A percentile compares a stretch with the other conserved stretches of the same genome.
These are phyloP conservation scores for Therioaphis trifolii DNA, from an alignment of 2,888 invertebrate genomes.

Conservation along the genomic window DNA sequence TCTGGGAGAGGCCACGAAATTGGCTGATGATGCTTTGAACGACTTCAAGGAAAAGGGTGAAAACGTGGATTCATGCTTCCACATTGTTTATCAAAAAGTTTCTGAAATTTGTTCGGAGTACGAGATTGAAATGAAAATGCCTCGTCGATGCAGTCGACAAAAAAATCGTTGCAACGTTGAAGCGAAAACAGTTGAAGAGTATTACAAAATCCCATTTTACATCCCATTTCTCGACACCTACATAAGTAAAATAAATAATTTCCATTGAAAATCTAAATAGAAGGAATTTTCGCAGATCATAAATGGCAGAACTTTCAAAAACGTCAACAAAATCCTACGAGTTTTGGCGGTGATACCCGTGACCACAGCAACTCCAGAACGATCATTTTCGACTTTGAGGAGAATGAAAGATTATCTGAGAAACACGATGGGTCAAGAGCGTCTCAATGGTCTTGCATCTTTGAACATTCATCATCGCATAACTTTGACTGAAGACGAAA, in stretches of 20 bases:
- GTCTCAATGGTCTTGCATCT: constrained; percentile 5
- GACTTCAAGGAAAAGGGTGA: constrained; percentile 37
- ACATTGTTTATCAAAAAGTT: too few species aligned
- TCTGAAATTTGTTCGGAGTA: constrained; percentile 31
- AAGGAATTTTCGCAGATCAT: constrained; percentile 9
- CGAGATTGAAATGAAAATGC: constrained; percentile 42
- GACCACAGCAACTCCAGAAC: neutral
- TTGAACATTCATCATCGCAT: constrained; percentile 8
- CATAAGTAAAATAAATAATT: constrained; percentile 8
- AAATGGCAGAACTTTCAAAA: constrained; percentile 4
- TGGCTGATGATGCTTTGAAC: constrained; percentile 34
- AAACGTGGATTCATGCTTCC: constrained; percentile 21
- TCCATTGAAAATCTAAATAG: constrained; percentile 4
- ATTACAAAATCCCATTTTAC: constrained; percentile 34
- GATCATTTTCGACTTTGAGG: too few species aligned
- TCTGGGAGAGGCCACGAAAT: constrained; percentile 36
- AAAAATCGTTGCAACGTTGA: constrained; percentile 27
- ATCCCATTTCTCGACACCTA: constrained; percentile 35
- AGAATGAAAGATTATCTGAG: constrained; percentile 4
- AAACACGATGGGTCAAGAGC: constrained; percentile 8
- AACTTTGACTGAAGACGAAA: constrained; percentile 8
- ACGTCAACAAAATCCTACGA: constrained; percentile 8
- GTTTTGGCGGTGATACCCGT: constrained; percentile 4
- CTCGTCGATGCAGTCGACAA: constrained; percentile 21
- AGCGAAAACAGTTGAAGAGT: constrained; percentile 23